Conservation (phyloP, 2,888 invertebrate genomes). For the Anarsia innoxiella region DNA sequence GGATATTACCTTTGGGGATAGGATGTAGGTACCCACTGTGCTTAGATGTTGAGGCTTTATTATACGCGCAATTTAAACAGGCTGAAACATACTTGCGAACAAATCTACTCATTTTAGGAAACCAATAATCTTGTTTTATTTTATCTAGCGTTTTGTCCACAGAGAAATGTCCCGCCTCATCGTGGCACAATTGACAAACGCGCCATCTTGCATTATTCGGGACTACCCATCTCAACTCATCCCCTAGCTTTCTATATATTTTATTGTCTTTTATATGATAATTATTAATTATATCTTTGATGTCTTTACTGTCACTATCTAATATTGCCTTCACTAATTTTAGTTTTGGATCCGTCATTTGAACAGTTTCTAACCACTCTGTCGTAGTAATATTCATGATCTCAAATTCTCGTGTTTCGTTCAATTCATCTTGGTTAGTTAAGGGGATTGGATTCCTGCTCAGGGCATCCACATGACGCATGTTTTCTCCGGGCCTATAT, state of each 20-base stretch:
- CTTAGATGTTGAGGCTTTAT: not conserved
- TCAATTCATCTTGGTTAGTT: not conserved
- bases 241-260: not conserved
- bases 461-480: not conserved
- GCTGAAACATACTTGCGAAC: not conserved
- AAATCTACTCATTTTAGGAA: conserved; percentile 15
- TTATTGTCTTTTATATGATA: not conserved
- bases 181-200: not conserved
- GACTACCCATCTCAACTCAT: not conserved
- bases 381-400: not conserved
- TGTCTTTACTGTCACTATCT: not conserved
- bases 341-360: conserved; percentile 8
- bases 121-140: not conserved
- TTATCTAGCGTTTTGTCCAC: not conserved
- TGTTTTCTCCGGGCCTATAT: not conserved
- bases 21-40: conserved; percentile 9
- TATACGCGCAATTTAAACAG: conserved; percentile 1
- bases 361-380: conserved; percentile 8
- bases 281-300: conserved; percentile 5
- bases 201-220: conserved; percentile 1
- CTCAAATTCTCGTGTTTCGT: not conserved
- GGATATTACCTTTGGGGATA: conserved; percentile 2
- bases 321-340: conserved; percentile 3
- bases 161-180: not conserved
- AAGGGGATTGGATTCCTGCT: not conserved